Base-by-base conservation (phyloP, 2,113 vertebrate species). In the Hydrolagus affinis region DNA sequence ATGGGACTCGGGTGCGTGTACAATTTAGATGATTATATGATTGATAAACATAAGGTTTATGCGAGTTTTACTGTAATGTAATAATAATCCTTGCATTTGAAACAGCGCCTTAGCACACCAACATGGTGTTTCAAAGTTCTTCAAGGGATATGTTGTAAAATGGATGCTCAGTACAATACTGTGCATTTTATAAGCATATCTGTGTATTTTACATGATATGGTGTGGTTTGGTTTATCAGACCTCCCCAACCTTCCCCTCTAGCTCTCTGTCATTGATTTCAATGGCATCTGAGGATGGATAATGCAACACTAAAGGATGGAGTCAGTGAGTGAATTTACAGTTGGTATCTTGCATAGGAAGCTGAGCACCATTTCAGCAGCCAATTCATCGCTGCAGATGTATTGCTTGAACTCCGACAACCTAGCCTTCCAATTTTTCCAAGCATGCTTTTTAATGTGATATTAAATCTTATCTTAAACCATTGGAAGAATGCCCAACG, bases 331-430 rank as follows among this genome's bases (percentile, higher is more conserved):
- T 17, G 14, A 68, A 44, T 44, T 44, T 44, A 44, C 44, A 44
- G 44, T 44, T 44, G 44, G 44, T 21, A 66, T 21, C 62, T 66
- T 8, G 62, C 30, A 64, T 19, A 66, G 60, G 62, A 66, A 17
- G 15, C 64, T 68, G 78, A 28, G 62, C 44, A 3, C 25, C 25
- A 68, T 68, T 83, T 17, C 2, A 83, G 64, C 78, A 83, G 9
- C 62, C 30, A 32, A 3, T 66, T 83, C 64, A 68, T 83, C 62
- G 64, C 78, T 32, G 30, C 25, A 0, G 60, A 83, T 83, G 62
- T 32, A 83, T 83, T 83, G 4, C 78, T 66, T 59, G 32, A 83
- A 68, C 25, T 83, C 62, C 66, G 78, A 83, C 78, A 83, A 30
- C 25, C 66, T 14, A 66, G 62, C 8, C 66, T 23, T 83, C 78